Evolutionary conservation across 2,888 invertebrate species (phyloP), one percentile per base, ranked within the genome.

Genomic region (Adelognathus sp.): DNA sequence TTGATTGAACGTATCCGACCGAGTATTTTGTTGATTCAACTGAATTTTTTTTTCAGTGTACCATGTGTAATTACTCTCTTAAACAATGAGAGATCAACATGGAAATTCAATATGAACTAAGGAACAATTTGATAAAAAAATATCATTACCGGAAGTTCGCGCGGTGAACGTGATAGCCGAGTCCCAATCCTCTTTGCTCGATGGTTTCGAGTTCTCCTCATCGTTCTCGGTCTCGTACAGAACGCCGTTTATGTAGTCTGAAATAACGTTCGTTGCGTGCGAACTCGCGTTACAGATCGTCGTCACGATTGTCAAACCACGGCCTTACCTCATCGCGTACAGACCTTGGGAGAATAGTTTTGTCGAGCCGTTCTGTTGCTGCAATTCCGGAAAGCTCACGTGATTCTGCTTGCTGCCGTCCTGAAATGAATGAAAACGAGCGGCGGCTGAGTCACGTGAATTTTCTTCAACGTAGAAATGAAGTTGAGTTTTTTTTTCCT

Each of bases 91-190:
- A n/a, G n/a, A n/a, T n/a, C n/a, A n/a, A n/a, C n/a, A n/a, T n/a
- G n/a, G n/a, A n/a, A n/a, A n/a, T n/a, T n/a, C n/a, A n/a, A n/a
- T n/a, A n/a, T n/a, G n/a, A n/a, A n/a, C n/a, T n/a, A n/a, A n/a
- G n/a, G n/a, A 75, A 56, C 1, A 6, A 27, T 36, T 1, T 2
- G 1, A 54, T 4, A 44, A 3, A 61, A 61, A 11, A 6, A 60
- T 75, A 79, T 88, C 95, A 95, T 95, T 95, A 97, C 97, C 96
- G 92, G 95, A 96, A 91, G 96, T 95, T 93, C 96, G 96, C 80
- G 97, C 97, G 86, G 97, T 97, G 91, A 98, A 98, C 82, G 96
- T 97, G 85, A 97, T 96, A 88, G 97, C 97, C 92, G 96, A 96
- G 90, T 97, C 97, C 95, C 95, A 95, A 88, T 97, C 97, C 84